Conservation (phyloP, 2,888 invertebrate species). For the Carcina quercana region DNA sequence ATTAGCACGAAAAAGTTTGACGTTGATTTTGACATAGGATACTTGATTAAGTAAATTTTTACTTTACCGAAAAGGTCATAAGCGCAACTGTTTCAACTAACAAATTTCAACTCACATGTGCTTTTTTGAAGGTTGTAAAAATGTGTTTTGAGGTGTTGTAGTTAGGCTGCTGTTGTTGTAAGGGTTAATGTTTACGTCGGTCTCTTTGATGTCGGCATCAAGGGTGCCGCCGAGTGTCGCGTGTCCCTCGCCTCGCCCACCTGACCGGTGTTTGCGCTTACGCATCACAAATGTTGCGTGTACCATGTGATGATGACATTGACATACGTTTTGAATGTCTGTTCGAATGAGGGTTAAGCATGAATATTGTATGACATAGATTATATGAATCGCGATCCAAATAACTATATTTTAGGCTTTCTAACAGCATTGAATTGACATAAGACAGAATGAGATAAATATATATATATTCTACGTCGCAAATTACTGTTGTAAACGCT, state of each 20-base stretch:
- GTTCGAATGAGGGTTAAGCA: conserved; percentile 5
- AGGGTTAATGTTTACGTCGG: conserved; percentile 53
- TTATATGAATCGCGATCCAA: no score
- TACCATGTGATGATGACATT: conserved; percentile 5
- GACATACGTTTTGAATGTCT: conserved; percentile 18
- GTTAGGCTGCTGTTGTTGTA: conserved; percentile 23
- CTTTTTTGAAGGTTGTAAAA: conserved; percentile 9
- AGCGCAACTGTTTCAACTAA: no score
- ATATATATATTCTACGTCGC: no score
- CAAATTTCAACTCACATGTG: no score
- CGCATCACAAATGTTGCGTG: conserved; percentile 20
- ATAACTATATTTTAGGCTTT: not conserved
- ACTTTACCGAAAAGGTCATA: no score
- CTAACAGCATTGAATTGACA: no score
- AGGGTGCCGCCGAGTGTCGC: conserved; percentile 66
- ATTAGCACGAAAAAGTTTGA: no score
- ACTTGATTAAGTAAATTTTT: no score
- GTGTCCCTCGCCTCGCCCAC: conserved; percentile 56
- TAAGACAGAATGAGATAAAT: no score
- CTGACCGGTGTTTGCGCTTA: conserved; percentile 56
- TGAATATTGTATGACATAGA: no score
- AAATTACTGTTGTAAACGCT: no score
- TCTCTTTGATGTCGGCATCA: conserved; percentile 59
- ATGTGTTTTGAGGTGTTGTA: conserved; percentile 11
- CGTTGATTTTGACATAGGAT: no score